Percentiles rank a stretch among this genome's conserved stretches.
phyloP scores from a whole-genome alignment of 2,888 invertebrate species.

The Clivina fossor region DNA sequence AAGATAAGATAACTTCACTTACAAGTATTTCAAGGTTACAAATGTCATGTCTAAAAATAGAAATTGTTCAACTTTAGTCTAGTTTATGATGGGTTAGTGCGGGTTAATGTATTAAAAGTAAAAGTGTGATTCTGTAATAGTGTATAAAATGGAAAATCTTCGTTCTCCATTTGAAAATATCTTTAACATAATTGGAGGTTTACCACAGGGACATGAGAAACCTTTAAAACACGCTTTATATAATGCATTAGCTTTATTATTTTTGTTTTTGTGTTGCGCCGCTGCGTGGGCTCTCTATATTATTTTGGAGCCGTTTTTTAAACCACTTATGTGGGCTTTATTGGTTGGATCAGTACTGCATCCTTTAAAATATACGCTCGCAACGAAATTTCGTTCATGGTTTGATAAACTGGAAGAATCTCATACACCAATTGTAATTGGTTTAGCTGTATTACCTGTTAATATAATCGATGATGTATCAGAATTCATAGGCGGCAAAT shows the following conservation, averaged over 20 bases:
- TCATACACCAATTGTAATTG: conserved; percentile 65
- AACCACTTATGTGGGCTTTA: conserved; percentile 93
- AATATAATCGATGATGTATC: conserved; percentile 75
- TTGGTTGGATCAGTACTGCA: conserved; percentile 96
- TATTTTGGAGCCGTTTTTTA: conserved; percentile 87
- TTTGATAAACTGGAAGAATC: conserved; percentile 69
- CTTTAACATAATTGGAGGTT: conserved; percentile 66
- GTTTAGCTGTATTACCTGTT: conserved; percentile 66
- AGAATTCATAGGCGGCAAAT: conserved; percentile 70
- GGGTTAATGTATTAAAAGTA: conserved; percentile 24
- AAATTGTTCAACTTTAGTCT: conserved; percentile 8
- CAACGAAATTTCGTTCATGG: conserved; percentile 77
- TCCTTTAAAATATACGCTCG: conserved; percentile 85
- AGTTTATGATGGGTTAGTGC: conserved; percentile 5
- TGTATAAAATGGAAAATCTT: conserved; percentile 48
- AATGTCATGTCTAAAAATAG: conserved; percentile 31
- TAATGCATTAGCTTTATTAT: conserved; percentile 80
- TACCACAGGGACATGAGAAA: conserved; percentile 80
- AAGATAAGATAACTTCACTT: conserved; percentile 13
- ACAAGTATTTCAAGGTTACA: conserved; percentile 18
- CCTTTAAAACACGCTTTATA: conserved; percentile 91
- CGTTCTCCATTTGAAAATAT: conserved; percentile 68
- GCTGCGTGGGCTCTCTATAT: conserved; percentile 79
- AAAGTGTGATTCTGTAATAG: conserved; percentile 16
- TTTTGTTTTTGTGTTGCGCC: conserved; percentile 67